phyloP scores from a whole-genome alignment of 2,888 invertebrate genomes.

The Plusia festucae region DNA sequence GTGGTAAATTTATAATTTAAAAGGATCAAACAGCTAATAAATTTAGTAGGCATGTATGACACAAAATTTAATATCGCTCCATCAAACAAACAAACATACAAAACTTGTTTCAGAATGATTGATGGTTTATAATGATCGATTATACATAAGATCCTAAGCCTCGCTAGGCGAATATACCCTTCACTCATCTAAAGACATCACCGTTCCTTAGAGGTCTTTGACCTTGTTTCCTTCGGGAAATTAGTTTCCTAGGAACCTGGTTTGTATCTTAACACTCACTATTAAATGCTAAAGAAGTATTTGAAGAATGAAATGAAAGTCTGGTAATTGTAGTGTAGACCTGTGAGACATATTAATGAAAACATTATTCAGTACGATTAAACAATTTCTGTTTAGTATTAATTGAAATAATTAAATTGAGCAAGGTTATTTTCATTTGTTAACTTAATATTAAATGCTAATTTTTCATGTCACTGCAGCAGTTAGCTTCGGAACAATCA shows the following conservation, averaged over 20 bases:
- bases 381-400: constrained; percentile 9
- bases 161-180: no score
- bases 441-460: constrained; percentile 12
- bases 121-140: no score
- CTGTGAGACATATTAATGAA: constrained; percentile 27
- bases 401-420: background rate
- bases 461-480: constrained; percentile 24
- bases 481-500: constrained; percentile 11
- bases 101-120: background rate
- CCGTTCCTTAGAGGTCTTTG: no score
- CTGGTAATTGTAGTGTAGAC: constrained; percentile 12
- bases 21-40: background rate
- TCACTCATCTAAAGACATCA: no score
- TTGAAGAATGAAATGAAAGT: constrained; percentile 16
- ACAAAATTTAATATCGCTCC: background rate
- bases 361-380: constrained; percentile 13
- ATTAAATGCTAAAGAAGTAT: background rate
- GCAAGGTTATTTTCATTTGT: constrained; percentile 8
- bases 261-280: background rate
- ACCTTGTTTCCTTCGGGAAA: no score
- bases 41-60: no score
- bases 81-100: background rate
- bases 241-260: no score
- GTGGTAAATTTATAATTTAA: background rate
- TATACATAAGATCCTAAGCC: no score